Evolutionary conservation across 2,888 invertebrate genomes (phyloP).

Genomic region (Brachycybe producta): DNA sequence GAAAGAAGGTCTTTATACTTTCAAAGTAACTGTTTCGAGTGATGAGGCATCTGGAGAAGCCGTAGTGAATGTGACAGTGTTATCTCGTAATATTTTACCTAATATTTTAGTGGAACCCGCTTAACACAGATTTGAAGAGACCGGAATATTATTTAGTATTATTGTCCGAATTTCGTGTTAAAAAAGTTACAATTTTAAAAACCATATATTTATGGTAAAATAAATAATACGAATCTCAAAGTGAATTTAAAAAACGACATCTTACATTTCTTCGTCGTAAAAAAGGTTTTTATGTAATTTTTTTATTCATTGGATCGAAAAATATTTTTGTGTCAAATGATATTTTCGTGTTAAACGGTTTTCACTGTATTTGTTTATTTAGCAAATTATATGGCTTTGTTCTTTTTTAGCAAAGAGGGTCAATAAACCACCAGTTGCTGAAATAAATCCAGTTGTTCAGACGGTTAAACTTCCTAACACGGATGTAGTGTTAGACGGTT

Average conservation of each 20-base stretch:
- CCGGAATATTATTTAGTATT: not conserved
- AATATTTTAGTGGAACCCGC: not conserved
- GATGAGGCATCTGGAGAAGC: slow-evolving; percentile 38
- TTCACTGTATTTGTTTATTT: not conserved
- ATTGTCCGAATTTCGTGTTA: not conserved
- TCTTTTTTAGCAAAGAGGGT: slow-evolving; percentile 49
- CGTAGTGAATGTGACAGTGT: slow-evolving; percentile 76
- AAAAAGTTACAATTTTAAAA: not conserved
- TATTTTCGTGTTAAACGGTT: no score
- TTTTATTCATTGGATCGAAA: no score
- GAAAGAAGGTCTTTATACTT: slow-evolving; percentile 64
- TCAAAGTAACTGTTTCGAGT: slow-evolving; percentile 61
- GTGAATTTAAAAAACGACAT: no score
- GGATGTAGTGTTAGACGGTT: slow-evolving; percentile 73
- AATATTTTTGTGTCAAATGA: no score
- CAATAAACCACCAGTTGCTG: slow-evolving; percentile 65
- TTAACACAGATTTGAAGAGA: no score
- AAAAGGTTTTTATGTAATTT: no score
- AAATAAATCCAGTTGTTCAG: slow-evolving; percentile 73
- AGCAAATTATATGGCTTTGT: not conserved
- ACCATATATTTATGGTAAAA: no score
- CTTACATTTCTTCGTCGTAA: no score
- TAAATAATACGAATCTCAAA: no score
- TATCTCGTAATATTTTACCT: slow-evolving; percentile 44
- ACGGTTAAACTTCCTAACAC: slow-evolving; percentile 80